These are phyloP conservation scores for Drosophila greeni DNA, from an alignment of 2,888 invertebrate genomes.

Conservation along the genomic window DNA sequence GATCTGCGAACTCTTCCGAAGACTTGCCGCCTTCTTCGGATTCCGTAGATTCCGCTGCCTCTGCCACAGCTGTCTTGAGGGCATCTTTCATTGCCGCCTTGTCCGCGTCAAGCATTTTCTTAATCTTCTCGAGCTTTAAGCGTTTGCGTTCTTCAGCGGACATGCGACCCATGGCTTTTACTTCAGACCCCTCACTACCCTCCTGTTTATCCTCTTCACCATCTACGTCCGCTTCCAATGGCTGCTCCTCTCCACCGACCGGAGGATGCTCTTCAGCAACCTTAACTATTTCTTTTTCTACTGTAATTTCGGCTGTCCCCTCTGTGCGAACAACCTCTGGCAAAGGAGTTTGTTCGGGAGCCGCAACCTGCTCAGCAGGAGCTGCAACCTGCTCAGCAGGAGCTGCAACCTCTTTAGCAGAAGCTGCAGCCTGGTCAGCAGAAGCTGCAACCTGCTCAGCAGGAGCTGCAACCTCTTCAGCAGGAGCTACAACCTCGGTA, in stretches of 20 bases:
- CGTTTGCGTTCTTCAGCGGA: slow-evolving; percentile 15
- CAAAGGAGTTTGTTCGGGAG: slow-evolving; percentile 2
- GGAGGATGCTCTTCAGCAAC: background rate
- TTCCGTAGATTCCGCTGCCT: background rate
- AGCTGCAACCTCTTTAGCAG: background rate
- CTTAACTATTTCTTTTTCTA: background rate
- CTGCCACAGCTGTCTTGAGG: background rate
- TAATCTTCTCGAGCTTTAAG: slow-evolving; percentile 16
- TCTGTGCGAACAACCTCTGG: background rate
- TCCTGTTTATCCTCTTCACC: no score
- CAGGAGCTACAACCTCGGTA: background rate
- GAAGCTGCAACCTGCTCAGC: background rate
- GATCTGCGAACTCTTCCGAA: slow-evolving; percentile 8
- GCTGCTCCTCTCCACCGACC: background rate
- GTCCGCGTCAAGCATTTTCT: slow-evolving; percentile 1
- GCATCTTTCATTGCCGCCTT: background rate
- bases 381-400: background rate
- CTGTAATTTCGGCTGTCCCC: background rate
- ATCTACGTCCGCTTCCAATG: background rate
- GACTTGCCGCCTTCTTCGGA: background rate
- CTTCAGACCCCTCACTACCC: no score
- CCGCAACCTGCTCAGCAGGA: background rate
- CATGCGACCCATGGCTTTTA: background rate
- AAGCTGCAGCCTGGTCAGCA: no score
- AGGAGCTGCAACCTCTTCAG: background rate